Base-by-base conservation (phyloP, 2,797 vertebrate species). In the Lagorchestes hirsutus region DNA sequence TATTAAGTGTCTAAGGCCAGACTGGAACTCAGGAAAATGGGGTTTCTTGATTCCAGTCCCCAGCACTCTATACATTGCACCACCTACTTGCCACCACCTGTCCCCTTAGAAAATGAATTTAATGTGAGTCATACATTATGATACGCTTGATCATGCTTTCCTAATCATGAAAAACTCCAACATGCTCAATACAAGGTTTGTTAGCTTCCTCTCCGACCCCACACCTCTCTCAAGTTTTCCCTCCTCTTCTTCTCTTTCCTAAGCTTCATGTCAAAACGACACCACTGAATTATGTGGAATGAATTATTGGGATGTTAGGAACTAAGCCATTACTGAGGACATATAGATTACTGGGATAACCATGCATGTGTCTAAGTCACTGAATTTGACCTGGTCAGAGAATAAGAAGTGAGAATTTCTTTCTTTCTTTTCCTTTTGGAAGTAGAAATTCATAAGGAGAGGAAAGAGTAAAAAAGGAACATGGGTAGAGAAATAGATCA, bases 41-140 rank as follows among this genome's bases (percentile, higher is more conserved):
- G 34, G 16, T 13, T 67, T 67, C 59, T 11, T 67, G 34, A 67
- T 14, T n/a, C 14, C 13, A 67, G 62, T 13, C 34, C 13, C 62
- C 34, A n/a, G 34, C 34, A n/a, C 34, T 67, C 62, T 16, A n/a
- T n/a, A 13, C 34, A 67, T 12, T 67, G 13, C 1, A 34, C 0
- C 62, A 14, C 34, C 34, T n/a, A n/a, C 1, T 1, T 67, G 34
- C 14, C 5, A 97, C 97, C 97, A 98, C 97, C 97, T 98, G 96
- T 98, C 97, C 95, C 97, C 95, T 97, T 95, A 98, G 96, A 94
- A 98, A 98, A 97, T 91, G 97, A 0, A 31, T 96, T 98, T 97
- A 95, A 94, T 97, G 96, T 98, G 95, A 98, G 92, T 98, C 97
- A 95, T 91, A 97, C 11, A 87, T 13, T 96, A 93, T 97, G 98